Evolutionary conservation across 2,797 vertebrate genomes (phyloP).

Genomic region (Malurus splendens): DNA sequence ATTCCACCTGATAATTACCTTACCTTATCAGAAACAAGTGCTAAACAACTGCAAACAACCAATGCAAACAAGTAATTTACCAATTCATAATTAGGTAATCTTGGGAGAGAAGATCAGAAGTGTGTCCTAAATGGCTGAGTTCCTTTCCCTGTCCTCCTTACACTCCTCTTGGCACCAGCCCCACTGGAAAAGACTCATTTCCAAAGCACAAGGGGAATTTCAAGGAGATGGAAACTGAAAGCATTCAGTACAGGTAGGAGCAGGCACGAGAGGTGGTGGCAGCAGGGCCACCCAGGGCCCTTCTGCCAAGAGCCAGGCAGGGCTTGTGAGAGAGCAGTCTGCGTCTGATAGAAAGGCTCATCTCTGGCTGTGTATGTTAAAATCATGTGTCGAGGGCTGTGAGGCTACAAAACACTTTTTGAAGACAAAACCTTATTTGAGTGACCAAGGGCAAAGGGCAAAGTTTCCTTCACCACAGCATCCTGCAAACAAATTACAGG

Average conservation of each 20-base stretch:
- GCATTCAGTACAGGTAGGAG: background rate
- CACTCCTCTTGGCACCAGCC: background rate
- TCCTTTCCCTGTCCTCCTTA: background rate
- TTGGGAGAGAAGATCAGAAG: background rate
- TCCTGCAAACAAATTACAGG: background rate
- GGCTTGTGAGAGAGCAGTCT: fast-evolving
- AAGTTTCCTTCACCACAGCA: background rate
- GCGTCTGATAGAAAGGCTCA: background rate
- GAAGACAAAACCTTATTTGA: background rate
- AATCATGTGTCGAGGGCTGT: background rate
- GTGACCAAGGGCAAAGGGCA: background rate
- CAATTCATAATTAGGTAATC: background rate
- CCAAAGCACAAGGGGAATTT: background rate
- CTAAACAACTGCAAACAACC: background rate
- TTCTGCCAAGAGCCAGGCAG: background rate
- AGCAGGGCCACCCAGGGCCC: background rate
- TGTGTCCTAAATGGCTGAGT: background rate
- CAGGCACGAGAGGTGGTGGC: background rate
- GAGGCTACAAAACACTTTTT: background rate
- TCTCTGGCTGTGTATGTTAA: background rate
- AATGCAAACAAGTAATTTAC: background rate
- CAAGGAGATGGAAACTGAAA: fast-evolving
- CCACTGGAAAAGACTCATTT: background rate
- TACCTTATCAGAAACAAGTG: background rate
- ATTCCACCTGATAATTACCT: background rate